Conservation (phyloP, 2,113 vertebrate species). For the Telmatochromis sp. region DNA sequence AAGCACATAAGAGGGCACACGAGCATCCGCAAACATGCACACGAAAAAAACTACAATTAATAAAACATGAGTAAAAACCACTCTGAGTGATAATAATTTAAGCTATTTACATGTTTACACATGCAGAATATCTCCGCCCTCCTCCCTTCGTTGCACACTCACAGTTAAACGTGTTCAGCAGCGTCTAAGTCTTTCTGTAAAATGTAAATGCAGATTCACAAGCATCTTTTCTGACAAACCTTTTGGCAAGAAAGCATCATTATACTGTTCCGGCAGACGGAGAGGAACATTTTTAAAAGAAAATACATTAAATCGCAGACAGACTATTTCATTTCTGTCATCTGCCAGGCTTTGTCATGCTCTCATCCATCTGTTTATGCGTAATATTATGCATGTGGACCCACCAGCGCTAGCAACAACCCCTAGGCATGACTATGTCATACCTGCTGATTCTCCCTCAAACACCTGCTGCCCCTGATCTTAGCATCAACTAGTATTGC, state of each 20-base stretch:
- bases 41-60: constrained; percentile 11
- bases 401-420: constrained; percentile 31
- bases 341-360: constrained; percentile 27
- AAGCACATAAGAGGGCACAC: background rate
- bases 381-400: constrained; percentile 27
- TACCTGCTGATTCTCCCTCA: constrained; percentile 31
- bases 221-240: constrained; percentile 29
- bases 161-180: constrained; percentile 37
- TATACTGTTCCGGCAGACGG: constrained; percentile 27
- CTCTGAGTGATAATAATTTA: constrained; percentile 13
- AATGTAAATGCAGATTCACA: constrained; percentile 56
- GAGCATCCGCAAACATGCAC: background rate
- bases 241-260: constrained; percentile 40
- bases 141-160: constrained; percentile 22
- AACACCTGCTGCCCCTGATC: constrained; percentile 43
- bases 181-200: constrained; percentile 42
- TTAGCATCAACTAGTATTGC: background rate
- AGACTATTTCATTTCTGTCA: constrained; percentile 45
- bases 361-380: constrained; percentile 51
- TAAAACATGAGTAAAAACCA: constrained; percentile 29
- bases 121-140: constrained; percentile 30
- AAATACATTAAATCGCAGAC: constrained; percentile 38
- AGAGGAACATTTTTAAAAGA: constrained; percentile 20
- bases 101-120: constrained; percentile 29
- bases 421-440: constrained; percentile 27